Base-by-base conservation (phyloP, 1,140 invertebrate species). In the Drosophila nikananu region DNA sequence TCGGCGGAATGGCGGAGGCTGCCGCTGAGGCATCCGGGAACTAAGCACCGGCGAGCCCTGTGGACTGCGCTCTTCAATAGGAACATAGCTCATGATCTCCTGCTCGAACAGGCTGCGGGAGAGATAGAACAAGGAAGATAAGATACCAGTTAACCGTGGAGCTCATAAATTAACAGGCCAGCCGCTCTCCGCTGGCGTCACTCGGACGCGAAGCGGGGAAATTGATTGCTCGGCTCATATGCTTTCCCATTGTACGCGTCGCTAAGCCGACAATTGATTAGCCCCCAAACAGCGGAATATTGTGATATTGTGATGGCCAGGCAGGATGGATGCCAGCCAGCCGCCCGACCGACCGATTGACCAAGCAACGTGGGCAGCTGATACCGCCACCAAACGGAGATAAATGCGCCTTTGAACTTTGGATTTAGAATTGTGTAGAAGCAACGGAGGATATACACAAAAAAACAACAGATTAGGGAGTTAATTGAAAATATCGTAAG, bases 41-140 rank as follows among this genome's bases (percentile, higher is more conserved):
- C 97, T 49, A 1, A 93, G 87, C 19, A 93, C 86, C 51, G 83
- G 92, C 84, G 90, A 91, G 83, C 87, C 93, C 89, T 86, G 89
- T 57, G 90, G 93, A 93, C 94, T 93, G 72, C 95, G 92, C 90
- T 95, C 94, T 81, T 94, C 95, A 62, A 96, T 96, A 73, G 98
- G 98, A 87, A 99, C 97, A 94, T 98, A 99, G 62, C 97, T 98
- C 98, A 99, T 99, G 89, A 99, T 99, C 95, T 99, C 98, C 95
- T 99, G 97, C 93, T 99, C 98, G 94, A 99, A 99, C 81, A 99
- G 95, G 95, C 98, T 98, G 95, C 37, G 95, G 30, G 32, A 21
- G 21, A 37, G 32, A 35, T 17, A n/a, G 23, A 64, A 9, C 6
- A 3, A 21, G 15, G 15, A 15, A 52, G 48, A 27, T 60, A 27